Evolutionary conservation across 2,888 invertebrate genomes (phyloP).

Genomic region (Zygaena filipendulae): DNA sequence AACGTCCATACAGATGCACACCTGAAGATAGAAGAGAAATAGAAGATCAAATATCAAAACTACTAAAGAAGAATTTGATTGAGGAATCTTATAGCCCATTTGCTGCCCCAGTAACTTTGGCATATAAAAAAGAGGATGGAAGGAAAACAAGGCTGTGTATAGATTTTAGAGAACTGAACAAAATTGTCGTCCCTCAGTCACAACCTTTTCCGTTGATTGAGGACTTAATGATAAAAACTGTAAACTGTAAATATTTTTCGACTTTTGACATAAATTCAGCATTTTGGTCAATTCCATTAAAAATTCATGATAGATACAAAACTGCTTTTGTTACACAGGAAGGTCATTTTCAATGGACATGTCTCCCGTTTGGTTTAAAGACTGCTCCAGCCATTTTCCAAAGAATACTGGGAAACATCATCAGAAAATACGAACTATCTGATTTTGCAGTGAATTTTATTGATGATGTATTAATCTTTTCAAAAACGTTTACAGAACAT

Average conservation of each 20-base stretch:
- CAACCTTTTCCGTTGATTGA: conserved; percentile 25
- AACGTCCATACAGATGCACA: conserved; percentile 11
- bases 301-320: conserved; percentile 26
- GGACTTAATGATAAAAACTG: conserved; percentile 23
- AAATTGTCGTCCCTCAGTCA: conserved; percentile 11
- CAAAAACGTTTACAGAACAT: conserved; percentile 10
- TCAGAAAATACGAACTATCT: conserved; percentile 13
- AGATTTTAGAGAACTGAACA: conserved; percentile 7
- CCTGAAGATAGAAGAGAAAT: conserved; percentile 9
- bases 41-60: conserved; percentile 11
- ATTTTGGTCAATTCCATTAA: conserved; percentile 34
- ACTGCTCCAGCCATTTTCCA: conserved; percentile 24
- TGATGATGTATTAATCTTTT: conserved; percentile 10
- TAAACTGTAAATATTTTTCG: conserved; percentile 26
- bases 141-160: conserved; percentile 7
- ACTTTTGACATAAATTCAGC: conserved; percentile 31
- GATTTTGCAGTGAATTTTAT: conserved; percentile 10
- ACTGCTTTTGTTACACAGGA: no score
- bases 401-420: conserved; percentile 16
- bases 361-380: conserved; percentile 24
- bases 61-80: conserved; percentile 7
- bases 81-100: conserved; percentile 12
- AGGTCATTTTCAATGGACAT: no score
- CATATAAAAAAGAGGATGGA: conserved; percentile 8
- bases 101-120: conserved; percentile 10